Base-by-base conservation (phyloP, 2,113 vertebrate species). In the Cynocephalus volans region DNA sequence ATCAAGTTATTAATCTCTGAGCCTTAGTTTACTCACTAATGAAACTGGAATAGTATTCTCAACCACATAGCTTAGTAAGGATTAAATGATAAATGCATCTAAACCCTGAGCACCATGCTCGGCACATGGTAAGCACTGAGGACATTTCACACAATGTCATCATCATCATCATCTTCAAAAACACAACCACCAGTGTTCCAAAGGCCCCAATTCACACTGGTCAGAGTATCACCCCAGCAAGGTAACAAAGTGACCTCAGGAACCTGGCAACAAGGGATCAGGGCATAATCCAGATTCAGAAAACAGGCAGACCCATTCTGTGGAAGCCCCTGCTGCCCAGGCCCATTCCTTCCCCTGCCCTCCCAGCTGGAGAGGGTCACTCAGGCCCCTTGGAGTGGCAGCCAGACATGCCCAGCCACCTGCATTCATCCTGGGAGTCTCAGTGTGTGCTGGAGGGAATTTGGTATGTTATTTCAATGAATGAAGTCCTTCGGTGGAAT, bases 1-100 rank as follows among this genome's bases (percentile, higher is more conserved):
- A 93, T 86, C 56, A 56, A 88, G 64, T 72, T 76, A 96, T 36
- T 90, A 56, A 75, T 87, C 64, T 92, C 65, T 19, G 50, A 96
- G 70, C 23, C 88, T 87, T 65, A 62, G 56, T 92, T 92, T 84
- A 41, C 56, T 88, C 50, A 18, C 75, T 60, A 85, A 72, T 70
- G 56, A 82, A 83, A 87, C 6, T 65, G 54, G 12, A 79, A 41
- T 36, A 17, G 14, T 9, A 31, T 73, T 65, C 72, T 69, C 67
- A 86, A 64, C 21, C 64, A 48, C 11, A 64, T 2, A 62, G 36
- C 0, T 93, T 64, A 70, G n/a, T 28, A 80, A 67, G 31, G 75
- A 80, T 54, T 73, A 52, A 76, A 62, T 70, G 64, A 72, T 31
- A n/a, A 70, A 8, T 17, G 8, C 23, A 17, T 50, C 21, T 31